Base-by-base conservation (phyloP, 2,888 invertebrate genomes). In the Allolobophora icterica region DNA sequence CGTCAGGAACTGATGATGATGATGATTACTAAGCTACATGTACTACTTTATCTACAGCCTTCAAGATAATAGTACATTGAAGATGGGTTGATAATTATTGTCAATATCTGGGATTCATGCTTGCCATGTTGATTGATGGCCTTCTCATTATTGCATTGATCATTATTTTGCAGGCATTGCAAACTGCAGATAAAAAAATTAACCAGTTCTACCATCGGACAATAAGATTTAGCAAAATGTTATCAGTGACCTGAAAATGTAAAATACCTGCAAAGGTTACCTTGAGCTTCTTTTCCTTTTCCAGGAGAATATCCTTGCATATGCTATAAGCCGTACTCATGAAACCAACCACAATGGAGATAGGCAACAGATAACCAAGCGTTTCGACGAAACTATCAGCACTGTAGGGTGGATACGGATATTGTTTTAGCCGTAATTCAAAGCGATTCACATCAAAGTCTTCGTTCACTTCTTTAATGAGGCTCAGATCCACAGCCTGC, bases 311-410 rank as follows among this genome's bases (percentile, higher is more conserved):
- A 83, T 96, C 96, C 95, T 97, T 97, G 1, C 97, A 97, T 52
- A 97, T 97, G 94, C 97, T 97, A 34, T 97, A 97, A 91, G 97
- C 97, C 0, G 97, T 97, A 94, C 97, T 97, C 91, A 97, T 97
- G 94, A 97, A 98, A 94, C 97, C 97, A 30, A 98, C 95, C 95
- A 97, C 96, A 52, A 98, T 96, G 90, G 98, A 97, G 92, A 97
- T 95, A 0, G 97, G 97, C 92, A 98, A 15, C 33, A 35, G 38
- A 45, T 42, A 13, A 34, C 45, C 42, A 45, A 89, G 40, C 2
- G 0, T 6, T 34, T 8, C 19, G 33, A n/a, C 6, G 24, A 89
- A 24, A 1, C 1, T 19, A 45, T 89, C 89, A 13, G 45, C 13
- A 45, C 6, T 42, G 38, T n/a, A n/a, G 8, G 45, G 45, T 34